phyloP scores from a whole-genome alignment of 2,888 invertebrate species.

The Dorcus hopei region DNA sequence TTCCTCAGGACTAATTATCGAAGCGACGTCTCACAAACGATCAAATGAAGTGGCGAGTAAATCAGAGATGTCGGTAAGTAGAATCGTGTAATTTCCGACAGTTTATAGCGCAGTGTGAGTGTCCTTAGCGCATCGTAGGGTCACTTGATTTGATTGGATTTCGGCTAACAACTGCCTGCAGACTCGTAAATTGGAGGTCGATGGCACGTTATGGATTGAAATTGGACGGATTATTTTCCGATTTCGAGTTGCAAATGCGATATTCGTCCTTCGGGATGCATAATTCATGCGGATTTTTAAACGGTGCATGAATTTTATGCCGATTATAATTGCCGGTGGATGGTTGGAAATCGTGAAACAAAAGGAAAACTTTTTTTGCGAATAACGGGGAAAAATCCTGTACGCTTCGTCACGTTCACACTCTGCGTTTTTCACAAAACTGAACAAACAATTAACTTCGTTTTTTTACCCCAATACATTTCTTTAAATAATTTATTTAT shows the following conservation, averaged over 20 bases:
- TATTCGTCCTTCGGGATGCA: conserved; percentile 19
- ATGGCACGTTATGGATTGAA: conserved; percentile 36
- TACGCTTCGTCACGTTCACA: too few species aligned
- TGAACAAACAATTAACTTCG: too few species aligned
- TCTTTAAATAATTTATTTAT: too few species aligned
- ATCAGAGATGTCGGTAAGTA: conserved; percentile 40
- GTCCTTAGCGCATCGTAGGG: conserved; percentile 33
- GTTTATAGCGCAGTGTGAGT: conserved; percentile 38
- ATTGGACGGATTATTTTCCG: conserved; percentile 35
- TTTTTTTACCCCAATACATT: too few species aligned
- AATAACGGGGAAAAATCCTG: too few species aligned
- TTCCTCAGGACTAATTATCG: conserved; percentile 5
- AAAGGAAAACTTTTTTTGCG: too few species aligned
- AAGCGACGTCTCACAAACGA: conserved; percentile 20
- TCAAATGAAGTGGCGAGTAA: conserved; percentile 36
- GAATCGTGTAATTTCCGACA: conserved; percentile 46
- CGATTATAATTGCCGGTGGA: conserved; percentile 2
- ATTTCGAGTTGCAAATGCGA: conserved; percentile 20
- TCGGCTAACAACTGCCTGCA: conserved; percentile 42
- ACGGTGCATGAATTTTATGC: conserved; percentile 5
- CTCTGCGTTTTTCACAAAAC: too few species aligned
- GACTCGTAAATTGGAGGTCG: conserved; percentile 43
- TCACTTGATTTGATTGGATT: conserved; percentile 48
- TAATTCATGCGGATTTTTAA: conserved; percentile 14
- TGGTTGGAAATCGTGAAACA: too few species aligned